A percentile compares a stretch with the other conserved stretches of the same genome.
phyloP scores from a whole-genome alignment of 1,140 invertebrate species.

The Belonocnema kinseyi region DNA sequence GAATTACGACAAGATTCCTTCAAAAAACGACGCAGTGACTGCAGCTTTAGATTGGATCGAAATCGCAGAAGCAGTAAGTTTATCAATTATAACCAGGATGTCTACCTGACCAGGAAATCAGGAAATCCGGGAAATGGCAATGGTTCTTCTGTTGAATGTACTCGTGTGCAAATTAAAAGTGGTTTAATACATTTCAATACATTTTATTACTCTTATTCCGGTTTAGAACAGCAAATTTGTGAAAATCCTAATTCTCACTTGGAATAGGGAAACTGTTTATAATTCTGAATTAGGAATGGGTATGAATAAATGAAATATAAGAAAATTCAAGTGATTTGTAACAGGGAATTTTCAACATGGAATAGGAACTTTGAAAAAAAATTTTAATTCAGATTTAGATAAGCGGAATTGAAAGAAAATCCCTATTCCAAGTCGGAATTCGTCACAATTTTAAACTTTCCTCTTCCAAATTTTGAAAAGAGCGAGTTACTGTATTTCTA shows the following conservation, averaged over 20 bases:
- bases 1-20: slow-evolving; percentile 87
- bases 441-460: no score
- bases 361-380: neutral
- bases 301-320: no score
- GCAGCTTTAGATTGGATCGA: slow-evolving; percentile 86
- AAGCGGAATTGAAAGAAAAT: neutral
- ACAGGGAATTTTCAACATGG: no score
- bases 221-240: neutral
- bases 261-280: no score
- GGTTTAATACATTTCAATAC: neutral
- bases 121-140: neutral
- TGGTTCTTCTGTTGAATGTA: no score
- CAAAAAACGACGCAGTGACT: slow-evolving; percentile 81
- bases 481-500: no score
- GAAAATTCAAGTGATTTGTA: no score
- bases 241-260: no score
- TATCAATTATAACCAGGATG: neutral
- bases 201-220: slow-evolving; percentile 20
- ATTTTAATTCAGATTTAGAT: neutral
- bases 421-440: no score
- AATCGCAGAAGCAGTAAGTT: slow-evolving; percentile 83
- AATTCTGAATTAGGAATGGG: no score
- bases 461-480: neutral
- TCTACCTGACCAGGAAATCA: no score
- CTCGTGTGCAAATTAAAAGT: no score